These are phyloP conservation scores for Pachypsylla venusta DNA, from an alignment of 1,140 invertebrate genomes.

Conservation along the genomic window DNA sequence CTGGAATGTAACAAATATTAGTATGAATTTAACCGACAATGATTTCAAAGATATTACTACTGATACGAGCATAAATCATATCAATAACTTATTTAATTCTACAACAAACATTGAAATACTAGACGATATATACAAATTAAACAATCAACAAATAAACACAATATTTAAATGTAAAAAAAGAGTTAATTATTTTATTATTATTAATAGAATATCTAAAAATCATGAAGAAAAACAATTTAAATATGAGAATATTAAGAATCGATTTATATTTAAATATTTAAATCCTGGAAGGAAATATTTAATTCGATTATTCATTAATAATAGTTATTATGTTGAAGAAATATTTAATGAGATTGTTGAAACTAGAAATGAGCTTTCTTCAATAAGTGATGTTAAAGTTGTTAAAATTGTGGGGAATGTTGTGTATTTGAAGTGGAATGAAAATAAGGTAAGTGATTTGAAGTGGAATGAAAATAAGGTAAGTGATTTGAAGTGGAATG, in stretches of 20 bases:
- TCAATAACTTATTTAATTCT: background rate
- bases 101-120: background rate
- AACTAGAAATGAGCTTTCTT: background rate
- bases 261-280: background rate
- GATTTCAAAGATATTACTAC: background rate
- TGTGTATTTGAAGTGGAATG: background rate
- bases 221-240: background rate
- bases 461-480: background rate
- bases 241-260: background rate
- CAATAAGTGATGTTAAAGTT: background rate
- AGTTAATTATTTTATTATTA: background rate
- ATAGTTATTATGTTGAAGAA: background rate
- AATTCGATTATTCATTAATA: background rate
- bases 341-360: background rate
- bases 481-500: background rate
- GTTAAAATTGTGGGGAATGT: background rate
- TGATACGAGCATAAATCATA: background rate
- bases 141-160: background rate
- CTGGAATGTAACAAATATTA: background rate
- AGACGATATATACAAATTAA: background rate
- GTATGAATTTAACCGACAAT: background rate
- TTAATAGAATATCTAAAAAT: background rate
- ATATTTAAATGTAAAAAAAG: background rate
- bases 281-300: background rate
- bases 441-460: background rate